These are phyloP conservation scores for Poeciliopsis gracilis DNA, from an alignment of 2,797 vertebrate species.

Conservation along the genomic window DNA sequence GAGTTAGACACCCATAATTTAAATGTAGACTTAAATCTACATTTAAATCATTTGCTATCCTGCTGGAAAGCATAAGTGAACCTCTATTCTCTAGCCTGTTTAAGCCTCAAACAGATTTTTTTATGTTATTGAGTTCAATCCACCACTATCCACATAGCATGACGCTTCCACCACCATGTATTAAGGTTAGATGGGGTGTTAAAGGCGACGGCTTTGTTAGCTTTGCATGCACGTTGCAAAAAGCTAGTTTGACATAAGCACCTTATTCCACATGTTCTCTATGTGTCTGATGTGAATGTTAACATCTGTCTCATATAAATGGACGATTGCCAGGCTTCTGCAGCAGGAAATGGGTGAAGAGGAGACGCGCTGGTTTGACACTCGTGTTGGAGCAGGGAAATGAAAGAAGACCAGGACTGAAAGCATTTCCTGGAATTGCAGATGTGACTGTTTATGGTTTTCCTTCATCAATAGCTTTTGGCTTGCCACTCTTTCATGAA, in stretches of 20 bases:
- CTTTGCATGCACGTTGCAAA: neutral
- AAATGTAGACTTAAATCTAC: neutral
- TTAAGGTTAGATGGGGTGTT: neutral
- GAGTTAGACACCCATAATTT: neutral
- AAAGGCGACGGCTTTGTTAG: neutral
- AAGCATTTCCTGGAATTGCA: neutral
- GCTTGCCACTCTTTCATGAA: neutral
- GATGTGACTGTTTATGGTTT: neutral
- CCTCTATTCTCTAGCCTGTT: neutral
- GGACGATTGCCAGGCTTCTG: neutral
- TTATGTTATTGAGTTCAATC: neutral
- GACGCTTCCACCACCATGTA: neutral
- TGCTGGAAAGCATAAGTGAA: neutral
- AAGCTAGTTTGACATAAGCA: neutral
- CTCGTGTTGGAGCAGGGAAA: neutral
- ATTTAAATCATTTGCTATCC: neutral
- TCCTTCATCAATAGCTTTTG: neutral
- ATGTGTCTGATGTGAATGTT: neutral
- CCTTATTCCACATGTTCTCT: neutral
- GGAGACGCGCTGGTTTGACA: neutral
- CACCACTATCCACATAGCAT: neutral
- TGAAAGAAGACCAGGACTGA: neutral
- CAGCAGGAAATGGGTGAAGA: neutral
- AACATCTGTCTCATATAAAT: neutral
- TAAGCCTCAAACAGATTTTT: neutral